Base-by-base conservation (phyloP, 2,888 invertebrate species). In the Blomia tropicalis region DNA sequence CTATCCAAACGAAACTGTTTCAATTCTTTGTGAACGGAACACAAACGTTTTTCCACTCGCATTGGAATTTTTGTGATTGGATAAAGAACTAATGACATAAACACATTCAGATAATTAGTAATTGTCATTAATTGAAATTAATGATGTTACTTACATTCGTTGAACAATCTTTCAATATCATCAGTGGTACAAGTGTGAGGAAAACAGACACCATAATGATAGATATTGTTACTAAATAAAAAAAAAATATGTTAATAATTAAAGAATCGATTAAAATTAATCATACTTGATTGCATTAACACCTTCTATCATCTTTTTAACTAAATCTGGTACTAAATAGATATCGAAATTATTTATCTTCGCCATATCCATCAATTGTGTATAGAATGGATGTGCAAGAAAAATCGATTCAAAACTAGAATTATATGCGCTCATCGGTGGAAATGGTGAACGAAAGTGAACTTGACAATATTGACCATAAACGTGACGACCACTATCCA, bases 391-490 rank as follows among this genome's bases (percentile, higher is more conserved):
- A 7, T 47, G 51, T 11, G 51, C 51, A 14, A 25, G 23, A 27
- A 47, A n/a, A 19, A 31, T 31, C 7, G 5, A 5, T 31, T 56
- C 56, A 56, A 11, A 56, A 7, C n/a, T 22, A 11, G 5, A 11
- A 19, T 31, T 27, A 23, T 56, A 56, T 29, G 29, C 5, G 5
- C 7, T 7, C 7, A 56, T 7, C 56, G 56, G 32, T 7, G 56
- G 56, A 5, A 31, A 30, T 5, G 19, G 14, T 19, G 32, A 11
- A 7, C 23, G 27, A 17, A 56, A 30, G 5, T 56, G 30, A 5
- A 56, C 56, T 17, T 11, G 23, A 56, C 56, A 56, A 23, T 56
- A 56, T 19, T 56, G n/a, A 11, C 56, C 56, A 31, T 56, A 56
- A 31, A 56, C 22, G n/a, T n/a, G 23, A 17, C 30, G 23, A 11